Percentiles rank a stretch among this genome's conserved stretches.
Evolutionary conservation across 2,888 invertebrate species (phyloP).

Genomic region (Tenodera sinensis): DNA sequence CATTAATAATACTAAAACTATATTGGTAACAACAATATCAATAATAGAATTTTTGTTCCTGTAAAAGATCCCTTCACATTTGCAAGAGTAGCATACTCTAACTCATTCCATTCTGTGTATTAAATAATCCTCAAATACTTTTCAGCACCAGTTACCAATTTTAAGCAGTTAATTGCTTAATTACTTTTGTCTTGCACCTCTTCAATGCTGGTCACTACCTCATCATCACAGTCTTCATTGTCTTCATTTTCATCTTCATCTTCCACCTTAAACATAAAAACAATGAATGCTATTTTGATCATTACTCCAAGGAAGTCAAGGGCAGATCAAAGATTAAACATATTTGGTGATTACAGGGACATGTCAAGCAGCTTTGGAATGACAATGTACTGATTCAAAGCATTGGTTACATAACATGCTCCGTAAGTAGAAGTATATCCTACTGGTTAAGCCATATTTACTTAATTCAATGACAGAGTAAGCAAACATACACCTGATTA

Average conservation of each 20-base stretch:
- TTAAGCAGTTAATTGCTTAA: not conserved
- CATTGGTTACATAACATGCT: too few relatives aligned
- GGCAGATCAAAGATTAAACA: not conserved
- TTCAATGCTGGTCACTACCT: not conserved
- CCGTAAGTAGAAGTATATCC: not conserved
- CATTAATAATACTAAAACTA: not conserved
- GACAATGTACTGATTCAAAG: not conserved
- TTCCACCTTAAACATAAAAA: not conserved
- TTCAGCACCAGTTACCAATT: not conserved
- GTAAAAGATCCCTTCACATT: not conserved
- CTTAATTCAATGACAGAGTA: too few relatives aligned
- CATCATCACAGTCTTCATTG: not conserved
- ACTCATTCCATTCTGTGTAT: not conserved
- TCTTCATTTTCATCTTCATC: not conserved
- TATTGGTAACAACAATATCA: not conserved
- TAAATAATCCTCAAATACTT: not conserved
- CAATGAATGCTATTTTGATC: not conserved
- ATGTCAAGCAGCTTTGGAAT: not conserved
- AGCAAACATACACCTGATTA: too few relatives aligned
- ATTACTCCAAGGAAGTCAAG: too few relatives aligned
- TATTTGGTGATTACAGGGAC: not conserved
- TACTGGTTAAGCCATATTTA: too few relatives aligned
- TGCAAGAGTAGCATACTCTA: not conserved
- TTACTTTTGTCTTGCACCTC: not conserved
- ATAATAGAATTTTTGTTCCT: not conserved